A percentile compares a stretch with the other conserved stretches of the same genome.
phyloP scores from a whole-genome alignment of 2,888 invertebrate species.

The Himalopsyche kuldschensis region DNA sequence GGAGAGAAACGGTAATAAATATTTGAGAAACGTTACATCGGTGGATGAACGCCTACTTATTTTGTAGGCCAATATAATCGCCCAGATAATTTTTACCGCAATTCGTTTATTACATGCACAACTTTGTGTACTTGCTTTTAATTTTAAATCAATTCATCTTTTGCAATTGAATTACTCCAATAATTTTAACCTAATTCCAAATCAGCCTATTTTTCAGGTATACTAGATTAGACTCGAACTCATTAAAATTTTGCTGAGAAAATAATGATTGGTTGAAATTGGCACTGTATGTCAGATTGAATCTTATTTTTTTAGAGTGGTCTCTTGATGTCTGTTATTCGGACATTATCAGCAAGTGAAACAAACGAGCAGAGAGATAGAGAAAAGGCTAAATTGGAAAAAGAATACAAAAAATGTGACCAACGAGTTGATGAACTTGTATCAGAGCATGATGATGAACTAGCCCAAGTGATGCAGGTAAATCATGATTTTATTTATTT shows the following conservation, averaged over 20 bases:
- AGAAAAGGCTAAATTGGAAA: slow-evolving; percentile 91
- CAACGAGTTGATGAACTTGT: slow-evolving; percentile 85
- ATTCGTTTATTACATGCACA: slow-evolving; percentile 16
- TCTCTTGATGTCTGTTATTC: slow-evolving; percentile 90
- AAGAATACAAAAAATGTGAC: slow-evolving; percentile 91
- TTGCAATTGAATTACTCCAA: no score
- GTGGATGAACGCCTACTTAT: not conserved
- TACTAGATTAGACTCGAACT: slow-evolving; percentile 13
- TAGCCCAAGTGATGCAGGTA: slow-evolving; percentile 78
- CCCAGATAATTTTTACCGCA: not conserved
- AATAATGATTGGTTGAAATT: not conserved
- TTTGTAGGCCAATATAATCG: no score
- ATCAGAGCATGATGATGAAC: slow-evolving; percentile 82
- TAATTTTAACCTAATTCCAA: no score
- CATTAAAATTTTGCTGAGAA: not conserved
- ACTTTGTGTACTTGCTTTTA: no score
- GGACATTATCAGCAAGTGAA: slow-evolving; percentile 91
- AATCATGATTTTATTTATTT: slow-evolving; percentile 25
- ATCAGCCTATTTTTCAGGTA: not conserved
- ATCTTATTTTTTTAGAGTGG: slow-evolving; percentile 65
- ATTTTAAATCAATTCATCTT: no score
- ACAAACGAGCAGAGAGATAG: slow-evolving; percentile 90
- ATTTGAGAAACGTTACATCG: not conserved
- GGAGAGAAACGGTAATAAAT: slow-evolving; percentile 77
- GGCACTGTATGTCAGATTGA: not conserved